A percentile compares a stretch with the other conserved stretches of the same genome.
These are phyloP conservation scores for Antheraea pernyi DNA, from an alignment of 1,140 invertebrate genomes.

Conservation along the genomic window DNA sequence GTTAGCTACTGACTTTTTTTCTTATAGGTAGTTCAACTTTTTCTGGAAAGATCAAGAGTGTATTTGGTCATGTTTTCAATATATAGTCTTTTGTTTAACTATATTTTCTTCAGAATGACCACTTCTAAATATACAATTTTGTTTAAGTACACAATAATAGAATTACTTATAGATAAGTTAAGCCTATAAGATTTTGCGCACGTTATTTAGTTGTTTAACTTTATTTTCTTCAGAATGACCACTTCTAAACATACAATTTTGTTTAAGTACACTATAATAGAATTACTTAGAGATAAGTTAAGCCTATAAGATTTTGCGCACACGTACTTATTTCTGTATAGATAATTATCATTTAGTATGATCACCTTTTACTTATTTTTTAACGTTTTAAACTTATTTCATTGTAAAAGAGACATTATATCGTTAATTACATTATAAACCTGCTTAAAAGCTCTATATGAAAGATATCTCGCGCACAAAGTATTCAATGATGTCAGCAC, in stretches of 20 bases:
- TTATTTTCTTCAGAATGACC: neutral
- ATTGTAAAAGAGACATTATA: neutral
- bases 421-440: neutral
- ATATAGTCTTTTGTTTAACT: neutral
- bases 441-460: constrained; percentile 20
- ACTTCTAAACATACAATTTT: neutral
- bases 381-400: neutral
- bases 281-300: no score
- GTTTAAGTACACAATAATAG: no score
- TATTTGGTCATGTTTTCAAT: no score
- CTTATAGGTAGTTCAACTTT: neutral
- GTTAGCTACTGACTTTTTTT: constrained; percentile 24
- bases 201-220: neutral
- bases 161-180: no score
- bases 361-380: neutral
- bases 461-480: constrained; percentile 19
- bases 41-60: no score
- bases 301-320: neutral
- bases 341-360: neutral
- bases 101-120: neutral
- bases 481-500: constrained; percentile 28
- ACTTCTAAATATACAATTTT: neutral
- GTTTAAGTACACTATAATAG: no score
- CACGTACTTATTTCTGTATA: neutral
- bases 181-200: no score